Conservation (phyloP, 2,113 vertebrate genomes). For the human (Homo sapiens) region DNA sequence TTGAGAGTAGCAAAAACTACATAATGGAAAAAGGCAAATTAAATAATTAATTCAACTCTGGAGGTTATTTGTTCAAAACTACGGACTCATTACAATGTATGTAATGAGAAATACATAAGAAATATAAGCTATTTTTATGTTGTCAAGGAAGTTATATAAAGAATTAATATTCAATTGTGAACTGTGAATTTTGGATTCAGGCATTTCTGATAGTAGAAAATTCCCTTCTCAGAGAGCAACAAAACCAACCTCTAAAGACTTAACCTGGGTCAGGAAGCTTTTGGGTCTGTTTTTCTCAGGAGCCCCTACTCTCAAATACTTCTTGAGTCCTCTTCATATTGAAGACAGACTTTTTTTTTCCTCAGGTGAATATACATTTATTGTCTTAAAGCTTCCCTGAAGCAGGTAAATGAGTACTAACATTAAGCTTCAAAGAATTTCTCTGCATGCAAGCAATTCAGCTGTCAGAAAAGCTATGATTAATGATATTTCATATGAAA, state of each 20-base stretch:
- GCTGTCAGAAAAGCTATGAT: slow-evolving; percentile 20
- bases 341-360: neutral
- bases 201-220: neutral
- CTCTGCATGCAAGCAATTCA: neutral
- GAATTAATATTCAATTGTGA: neutral
- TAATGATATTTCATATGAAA: neutral
- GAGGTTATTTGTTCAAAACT: neutral
- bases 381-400: neutral
- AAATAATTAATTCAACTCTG: neutral
- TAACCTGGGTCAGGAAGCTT: neutral
- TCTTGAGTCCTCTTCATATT: neutral
- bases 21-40: neutral
- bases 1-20: neutral
- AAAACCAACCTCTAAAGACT: neutral
- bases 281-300: neutral
- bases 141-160: neutral
- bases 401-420: neutral
- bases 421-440: slow-evolving; percentile 34
- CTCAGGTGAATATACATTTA: neutral
- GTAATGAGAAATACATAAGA: neutral
- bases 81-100: neutral
- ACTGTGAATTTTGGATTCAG: neutral
- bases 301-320: neutral
- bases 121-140: neutral
- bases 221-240: neutral